Percentiles rank a stretch among this genome's conserved stretches.
phyloP scores from a whole-genome alignment of 2,113 vertebrate genomes.

The Dasyprocta punctata region DNA sequence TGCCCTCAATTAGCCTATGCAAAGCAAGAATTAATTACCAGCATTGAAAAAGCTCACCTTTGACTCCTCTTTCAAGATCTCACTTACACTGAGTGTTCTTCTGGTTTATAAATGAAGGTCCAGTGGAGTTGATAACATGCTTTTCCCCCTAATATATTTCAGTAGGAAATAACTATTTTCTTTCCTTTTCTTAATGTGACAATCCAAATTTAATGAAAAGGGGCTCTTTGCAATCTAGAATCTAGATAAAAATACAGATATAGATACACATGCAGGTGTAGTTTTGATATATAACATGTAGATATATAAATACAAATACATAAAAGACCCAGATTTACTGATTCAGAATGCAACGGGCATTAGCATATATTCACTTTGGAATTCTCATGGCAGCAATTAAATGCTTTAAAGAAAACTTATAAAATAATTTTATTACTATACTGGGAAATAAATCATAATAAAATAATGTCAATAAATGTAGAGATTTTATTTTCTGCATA shows the following conservation, averaged over 20 bases:
- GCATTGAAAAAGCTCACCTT: slow-evolving; percentile 86
- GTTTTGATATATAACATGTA: background rate
- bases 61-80: slow-evolving; percentile 84
- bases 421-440: slow-evolving; percentile 70
- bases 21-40: slow-evolving; percentile 92
- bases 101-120: slow-evolving; percentile 77
- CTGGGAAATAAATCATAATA: slow-evolving; percentile 69
- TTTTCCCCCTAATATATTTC: slow-evolving; percentile 51
- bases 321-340: background rate
- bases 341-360: background rate
- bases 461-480: slow-evolving; percentile 50
- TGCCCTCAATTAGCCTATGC: slow-evolving; percentile 93
- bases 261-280: background rate
- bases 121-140: slow-evolving; percentile 70
- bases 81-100: slow-evolving; percentile 80
- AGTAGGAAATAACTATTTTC: background rate
- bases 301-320: background rate
- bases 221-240: background rate
- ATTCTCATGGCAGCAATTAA: slow-evolving; percentile 62
- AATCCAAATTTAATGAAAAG: slow-evolving; percentile 66
- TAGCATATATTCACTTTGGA: slow-evolving; percentile 26
- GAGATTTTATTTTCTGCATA: slow-evolving; percentile 54
- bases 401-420: slow-evolving; percentile 62
- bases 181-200: slow-evolving; percentile 43
- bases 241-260: background rate